Percentiles rank a stretch among this genome's conserved stretches.
phyloP scores from a whole-genome alignment of 2,797 vertebrate species.

The Coracias cyanogaster region DNA sequence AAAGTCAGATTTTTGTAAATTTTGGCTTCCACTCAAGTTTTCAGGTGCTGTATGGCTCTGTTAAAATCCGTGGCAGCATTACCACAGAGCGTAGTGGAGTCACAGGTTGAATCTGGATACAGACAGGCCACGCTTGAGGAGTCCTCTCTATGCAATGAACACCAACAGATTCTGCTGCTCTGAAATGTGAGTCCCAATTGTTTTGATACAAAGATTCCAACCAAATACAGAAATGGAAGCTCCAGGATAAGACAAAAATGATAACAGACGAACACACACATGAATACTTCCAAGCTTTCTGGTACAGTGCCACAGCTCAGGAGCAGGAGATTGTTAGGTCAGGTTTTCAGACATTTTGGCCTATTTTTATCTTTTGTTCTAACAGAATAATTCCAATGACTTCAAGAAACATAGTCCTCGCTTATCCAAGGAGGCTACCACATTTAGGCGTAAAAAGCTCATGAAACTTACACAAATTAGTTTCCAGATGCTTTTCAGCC shows the following conservation, averaged over 20 bases:
- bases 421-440: neutral
- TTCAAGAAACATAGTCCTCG: neutral
- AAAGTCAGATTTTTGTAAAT: neutral
- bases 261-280: neutral
- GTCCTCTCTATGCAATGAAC: neutral
- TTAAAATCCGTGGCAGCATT: neutral
- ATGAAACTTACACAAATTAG: neutral
- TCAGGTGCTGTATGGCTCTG: neutral
- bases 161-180: neutral
- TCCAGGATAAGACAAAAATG: neutral
- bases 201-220: neutral
- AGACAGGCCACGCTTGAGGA: neutral
- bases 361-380: neutral
- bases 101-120: neutral
- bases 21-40: neutral
- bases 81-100: no score
- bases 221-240: neutral
- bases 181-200: neutral
- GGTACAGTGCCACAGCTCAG: neutral
- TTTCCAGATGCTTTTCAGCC: neutral
- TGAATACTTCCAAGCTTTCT: neutral
- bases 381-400: neutral
- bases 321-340: neutral
- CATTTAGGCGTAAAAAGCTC: neutral
- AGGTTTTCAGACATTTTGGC: neutral